phyloP scores from a whole-genome alignment of 2,888 invertebrate genomes.

The Ethmia dodecea region DNA sequence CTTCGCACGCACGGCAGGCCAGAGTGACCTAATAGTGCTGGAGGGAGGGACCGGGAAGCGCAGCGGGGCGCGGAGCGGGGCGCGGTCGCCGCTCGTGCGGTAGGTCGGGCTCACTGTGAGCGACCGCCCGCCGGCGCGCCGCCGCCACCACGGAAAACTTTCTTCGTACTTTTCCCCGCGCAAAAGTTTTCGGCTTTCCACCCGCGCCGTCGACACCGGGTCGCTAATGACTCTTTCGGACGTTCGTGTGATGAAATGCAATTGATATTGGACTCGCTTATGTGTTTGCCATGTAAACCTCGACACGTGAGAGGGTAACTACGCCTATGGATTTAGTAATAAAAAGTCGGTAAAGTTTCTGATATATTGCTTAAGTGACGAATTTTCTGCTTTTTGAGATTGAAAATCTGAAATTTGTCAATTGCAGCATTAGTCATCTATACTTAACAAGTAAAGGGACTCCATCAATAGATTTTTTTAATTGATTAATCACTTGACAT shows the following conservation, averaged over 20 bases:
- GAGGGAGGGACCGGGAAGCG: conserved; percentile 75
- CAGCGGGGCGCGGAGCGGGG: conserved; percentile 52
- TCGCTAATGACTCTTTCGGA: not conserved
- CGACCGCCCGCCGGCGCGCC: conserved; percentile 52
- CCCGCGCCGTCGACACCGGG: conserved; percentile 32
- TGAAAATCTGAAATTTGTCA: no score
- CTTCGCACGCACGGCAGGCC: conserved; percentile 70
- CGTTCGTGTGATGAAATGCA: not conserved
- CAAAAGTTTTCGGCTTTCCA: conserved; percentile 51
- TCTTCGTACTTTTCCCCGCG: conserved; percentile 72
- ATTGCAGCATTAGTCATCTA: no score
- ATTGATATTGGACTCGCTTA: conserved; percentile 31
- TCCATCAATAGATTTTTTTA: no score
- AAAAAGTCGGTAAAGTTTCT: conserved; percentile 74
- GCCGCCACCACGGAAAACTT: conserved; percentile 64
- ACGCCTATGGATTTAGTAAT: conserved; percentile 72
- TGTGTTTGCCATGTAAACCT: conserved; percentile 56
- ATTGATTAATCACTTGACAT: no score
- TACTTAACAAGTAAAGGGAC: no score
- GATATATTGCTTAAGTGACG: conserved; percentile 23
- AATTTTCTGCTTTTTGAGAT: no score
- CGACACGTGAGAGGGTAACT: conserved; percentile 52
- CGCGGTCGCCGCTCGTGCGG: conserved; percentile 61
- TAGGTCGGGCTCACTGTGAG: conserved; percentile 76
- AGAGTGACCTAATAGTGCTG: conserved; percentile 76